Evolutionary conservation across 2,113 vertebrate species (phyloP).

Genomic region (Motacilla tschutschensis): DNA sequence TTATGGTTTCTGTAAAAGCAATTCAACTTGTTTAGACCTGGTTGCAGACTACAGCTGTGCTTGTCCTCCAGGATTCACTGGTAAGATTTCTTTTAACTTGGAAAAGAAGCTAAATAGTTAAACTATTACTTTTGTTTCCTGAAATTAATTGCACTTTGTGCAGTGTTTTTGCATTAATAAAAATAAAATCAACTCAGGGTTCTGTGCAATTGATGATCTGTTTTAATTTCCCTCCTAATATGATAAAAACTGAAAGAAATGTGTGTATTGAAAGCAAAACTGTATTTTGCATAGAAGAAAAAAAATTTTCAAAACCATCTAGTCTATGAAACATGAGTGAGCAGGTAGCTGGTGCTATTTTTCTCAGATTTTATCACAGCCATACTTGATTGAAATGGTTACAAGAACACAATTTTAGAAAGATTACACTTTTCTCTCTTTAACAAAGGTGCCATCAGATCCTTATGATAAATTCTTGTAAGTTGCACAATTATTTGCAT

Average conservation of each 20-base stretch:
- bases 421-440: neutral
- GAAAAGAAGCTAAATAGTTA: neutral
- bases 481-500: neutral
- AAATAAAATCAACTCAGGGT: neutral
- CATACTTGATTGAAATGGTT: neutral
- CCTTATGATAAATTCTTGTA: neutral
- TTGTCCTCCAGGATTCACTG: slow-evolving; percentile 72
- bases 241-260: neutral
- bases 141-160: neutral
- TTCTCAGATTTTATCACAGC: neutral
- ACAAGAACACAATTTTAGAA: neutral
- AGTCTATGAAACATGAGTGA: neutral
- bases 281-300: neutral
- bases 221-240: neutral
- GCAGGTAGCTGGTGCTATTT: neutral
- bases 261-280: neutral
- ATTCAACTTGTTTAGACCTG: slow-evolving; percentile 77
- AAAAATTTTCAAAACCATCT: neutral
- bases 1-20: slow-evolving; percentile 72
- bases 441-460: neutral
- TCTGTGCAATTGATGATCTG: neutral
- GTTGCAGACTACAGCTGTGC: slow-evolving; percentile 71
- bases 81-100: slow-evolving; percentile 58
- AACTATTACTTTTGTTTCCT: neutral
- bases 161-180: neutral